Conservation (phyloP, 1,140 invertebrate species). For the Drosophila parabipectinata region DNA sequence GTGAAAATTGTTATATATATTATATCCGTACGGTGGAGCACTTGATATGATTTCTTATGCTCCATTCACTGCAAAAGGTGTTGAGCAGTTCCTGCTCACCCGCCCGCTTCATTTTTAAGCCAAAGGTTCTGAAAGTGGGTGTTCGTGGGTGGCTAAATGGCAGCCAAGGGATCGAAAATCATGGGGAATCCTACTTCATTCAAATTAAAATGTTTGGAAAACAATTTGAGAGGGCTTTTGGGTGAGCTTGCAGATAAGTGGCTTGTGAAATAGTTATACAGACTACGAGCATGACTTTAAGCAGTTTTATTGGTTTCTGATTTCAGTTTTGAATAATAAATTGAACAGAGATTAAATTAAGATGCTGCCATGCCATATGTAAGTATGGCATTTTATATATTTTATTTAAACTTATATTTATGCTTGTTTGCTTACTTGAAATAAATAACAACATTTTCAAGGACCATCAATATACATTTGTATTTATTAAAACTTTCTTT, state of each 20-base stretch:
- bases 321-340: background rate
- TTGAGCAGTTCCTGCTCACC: constrained; percentile 48
- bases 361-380: too few relatives aligned
- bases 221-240: background rate
- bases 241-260: background rate
- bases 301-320: background rate
- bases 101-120: background rate
- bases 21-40: constrained; percentile 69
- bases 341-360: background rate
- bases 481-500: background rate
- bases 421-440: background rate
- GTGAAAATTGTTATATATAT: constrained; percentile 83
- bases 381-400: background rate
- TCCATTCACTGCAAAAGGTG: constrained; percentile 75
- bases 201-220: constrained; percentile 30
- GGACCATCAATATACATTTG: too few relatives aligned
- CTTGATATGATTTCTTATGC: constrained; percentile 80
- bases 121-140: background rate
- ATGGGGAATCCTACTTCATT: background rate
- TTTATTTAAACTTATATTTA: background rate
- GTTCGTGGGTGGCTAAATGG: constrained; percentile 7
- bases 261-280: background rate
- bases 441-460: too few relatives aligned
- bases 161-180: constrained; percentile 11
- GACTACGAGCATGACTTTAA: background rate